Evolutionary conservation across 2,113 vertebrate species (phyloP), one percentile per base, ranked within the genome.

Genomic region (Eulemur rufifrons): DNA sequence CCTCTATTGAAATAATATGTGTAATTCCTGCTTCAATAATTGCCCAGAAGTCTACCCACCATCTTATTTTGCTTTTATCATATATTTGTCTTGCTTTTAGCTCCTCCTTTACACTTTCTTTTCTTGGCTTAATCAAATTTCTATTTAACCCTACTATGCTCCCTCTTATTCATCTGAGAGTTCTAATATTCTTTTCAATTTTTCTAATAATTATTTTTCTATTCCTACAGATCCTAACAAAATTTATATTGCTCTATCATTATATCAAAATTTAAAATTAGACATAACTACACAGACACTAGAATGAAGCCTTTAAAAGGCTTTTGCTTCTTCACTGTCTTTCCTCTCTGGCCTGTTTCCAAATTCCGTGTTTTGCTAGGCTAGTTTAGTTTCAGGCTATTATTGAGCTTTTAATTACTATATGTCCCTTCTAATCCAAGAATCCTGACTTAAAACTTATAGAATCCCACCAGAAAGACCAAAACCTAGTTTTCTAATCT

Each of bases 311-410:
- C 54, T 64, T 74, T 88, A 42, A 91, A 83, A 94, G 45, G 2
- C 8, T 12, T 71, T 76, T 78, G 32, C 23, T 95, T 64, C 27
- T 81, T 85, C 13, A 25, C 1, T 56, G 34, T 89, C 37, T 85
- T 85, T 87, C 61, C 8, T 95, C 23, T 34, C 47, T 86, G 74
- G 56, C 14, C 15, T n/a, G 59, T 66, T 96, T 91, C 68, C 71
- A 96, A 96, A 93, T 54, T 94, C 56, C 86, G 47, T 59, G n/a
- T 94, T 96, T 85, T 91, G 61, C 74, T 64, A 94, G 59, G 6
- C 13, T 78, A 83, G 23, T 86, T 96, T 89, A 66, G 23, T 85
- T 89, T 93, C 34, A 52, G 63, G 11, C 45, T 91, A 89, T 71
- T 92, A 82, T 23, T 86, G 80, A 94, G 23, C 29, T 96, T 95